Evolutionary conservation across 2,888 invertebrate genomes (phyloP).

Genomic region (Drosophila stalkeri): DNA sequence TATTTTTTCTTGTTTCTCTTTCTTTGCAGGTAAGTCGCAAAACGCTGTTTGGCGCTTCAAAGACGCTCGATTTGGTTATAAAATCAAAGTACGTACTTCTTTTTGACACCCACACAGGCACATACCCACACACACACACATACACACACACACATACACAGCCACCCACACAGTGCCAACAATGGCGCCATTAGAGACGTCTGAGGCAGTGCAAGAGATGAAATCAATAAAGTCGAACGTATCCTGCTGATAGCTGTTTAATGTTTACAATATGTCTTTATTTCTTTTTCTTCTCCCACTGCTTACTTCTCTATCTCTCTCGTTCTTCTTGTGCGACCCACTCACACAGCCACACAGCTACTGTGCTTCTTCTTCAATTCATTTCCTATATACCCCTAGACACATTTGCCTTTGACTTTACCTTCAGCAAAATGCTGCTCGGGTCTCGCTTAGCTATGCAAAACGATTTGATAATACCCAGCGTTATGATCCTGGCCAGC

Average conservation of each 20-base stretch:
- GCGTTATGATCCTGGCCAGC: constrained; percentile 64
- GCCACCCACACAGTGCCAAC: constrained; percentile 27
- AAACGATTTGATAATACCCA: constrained; percentile 69
- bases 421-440: constrained; percentile 21
- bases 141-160: constrained; percentile 28
- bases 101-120: constrained; percentile 54
- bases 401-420: constrained; percentile 74
- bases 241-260: constrained; percentile 80
- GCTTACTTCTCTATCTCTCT: background rate
- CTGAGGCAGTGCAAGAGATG: constrained; percentile 48
- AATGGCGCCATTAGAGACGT: constrained; percentile 55
- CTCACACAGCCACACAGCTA: background rate
- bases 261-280: constrained; percentile 82
- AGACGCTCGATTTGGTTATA: constrained; percentile 68
- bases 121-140: constrained; percentile 37
- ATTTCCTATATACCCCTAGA: constrained; percentile 14
- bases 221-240: constrained; percentile 78
- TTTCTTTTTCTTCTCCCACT: constrained; percentile 44
- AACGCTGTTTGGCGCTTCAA: constrained; percentile 31
- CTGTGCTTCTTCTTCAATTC: background rate
- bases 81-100: constrained; percentile 78
- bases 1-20: constrained; percentile 26
- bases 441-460: constrained; percentile 54
- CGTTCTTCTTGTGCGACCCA: background rate
- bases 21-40: constrained; percentile 68